A percentile compares a stretch with the other conserved stretches of the same genome.
Evolutionary conservation across 2,888 invertebrate species (phyloP).

Genomic region (Margaritifera margaritifera): DNA sequence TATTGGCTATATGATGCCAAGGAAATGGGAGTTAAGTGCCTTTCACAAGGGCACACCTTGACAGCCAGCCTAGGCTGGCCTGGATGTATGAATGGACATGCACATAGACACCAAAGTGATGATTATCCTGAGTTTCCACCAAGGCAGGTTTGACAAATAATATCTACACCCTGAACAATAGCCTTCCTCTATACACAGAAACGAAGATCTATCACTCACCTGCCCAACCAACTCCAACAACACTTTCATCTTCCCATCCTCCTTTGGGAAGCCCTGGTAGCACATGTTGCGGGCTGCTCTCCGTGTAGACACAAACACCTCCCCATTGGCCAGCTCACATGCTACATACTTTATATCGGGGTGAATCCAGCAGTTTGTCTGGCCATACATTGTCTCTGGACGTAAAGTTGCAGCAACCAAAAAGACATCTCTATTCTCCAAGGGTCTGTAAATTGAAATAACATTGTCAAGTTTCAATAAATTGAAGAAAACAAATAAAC

Average conservation of each 20-base stretch:
- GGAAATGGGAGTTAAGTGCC: too few relatives aligned
- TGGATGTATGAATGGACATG: too few relatives aligned
- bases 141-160: too few relatives aligned
- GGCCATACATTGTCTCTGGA: conserved; percentile 99
- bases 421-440: conserved; percentile 75
- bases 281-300: conserved; percentile 96
- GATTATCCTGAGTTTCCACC: too few relatives aligned
- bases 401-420: conserved; percentile 97
- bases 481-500: too few relatives aligned
- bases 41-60: too few relatives aligned
- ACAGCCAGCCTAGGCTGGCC: too few relatives aligned
- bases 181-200: too few relatives aligned
- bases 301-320: conserved; percentile 88
- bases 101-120: too few relatives aligned
- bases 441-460: conserved; percentile 23
- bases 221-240: conserved; percentile 75
- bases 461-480: neutral
- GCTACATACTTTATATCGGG: conserved; percentile 96
- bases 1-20: too few relatives aligned
- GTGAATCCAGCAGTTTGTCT: conserved; percentile 98
- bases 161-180: neutral
- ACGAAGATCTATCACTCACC: conserved; percentile 42
- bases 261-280: conserved; percentile 90
- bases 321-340: conserved; percentile 79
- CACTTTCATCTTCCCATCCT: conserved; percentile 85